Percentiles rank a stretch among this genome's conserved stretches.
These are phyloP conservation scores for Nesidiocoris tenuis DNA, from an alignment of 2,888 invertebrate genomes.

Conservation along the genomic window DNA sequence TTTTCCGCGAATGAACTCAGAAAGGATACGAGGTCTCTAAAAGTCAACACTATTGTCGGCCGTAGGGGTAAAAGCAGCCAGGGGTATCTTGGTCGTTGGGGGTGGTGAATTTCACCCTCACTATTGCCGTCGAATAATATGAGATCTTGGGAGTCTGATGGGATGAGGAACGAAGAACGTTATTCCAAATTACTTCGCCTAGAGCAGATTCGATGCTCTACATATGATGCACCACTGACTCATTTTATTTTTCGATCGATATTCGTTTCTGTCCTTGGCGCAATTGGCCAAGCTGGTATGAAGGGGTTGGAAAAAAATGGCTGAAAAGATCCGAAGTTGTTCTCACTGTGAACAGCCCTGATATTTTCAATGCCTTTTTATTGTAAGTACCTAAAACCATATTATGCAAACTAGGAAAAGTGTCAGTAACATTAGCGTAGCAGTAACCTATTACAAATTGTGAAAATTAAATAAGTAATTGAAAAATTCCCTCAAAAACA, in stretches of 20 bases:
- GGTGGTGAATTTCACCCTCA: neutral
- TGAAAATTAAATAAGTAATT: too few species aligned
- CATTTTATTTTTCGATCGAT: neutral
- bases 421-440: too few species aligned
- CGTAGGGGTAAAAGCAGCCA: neutral
- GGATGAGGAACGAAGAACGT: neutral
- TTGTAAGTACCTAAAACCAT: too few species aligned
- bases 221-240: neutral
- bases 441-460: too few species aligned
- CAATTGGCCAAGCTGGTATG: too few species aligned
- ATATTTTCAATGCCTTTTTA: too few species aligned
- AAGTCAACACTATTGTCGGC: constrained; percentile 30
- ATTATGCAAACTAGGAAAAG: too few species aligned
- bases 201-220: neutral
- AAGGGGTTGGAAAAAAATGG: too few species aligned
- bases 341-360: too few species aligned
- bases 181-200: neutral
- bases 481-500: too few species aligned
- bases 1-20: neutral
- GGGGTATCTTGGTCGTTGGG: neutral
- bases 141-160: neutral
- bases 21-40: neutral
- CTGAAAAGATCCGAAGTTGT: too few species aligned
- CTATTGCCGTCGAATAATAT: neutral
- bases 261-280: neutral